These are phyloP conservation scores for Aleiodes testaceus DNA, from an alignment of 2,888 invertebrate species.

Conservation along the genomic window DNA sequence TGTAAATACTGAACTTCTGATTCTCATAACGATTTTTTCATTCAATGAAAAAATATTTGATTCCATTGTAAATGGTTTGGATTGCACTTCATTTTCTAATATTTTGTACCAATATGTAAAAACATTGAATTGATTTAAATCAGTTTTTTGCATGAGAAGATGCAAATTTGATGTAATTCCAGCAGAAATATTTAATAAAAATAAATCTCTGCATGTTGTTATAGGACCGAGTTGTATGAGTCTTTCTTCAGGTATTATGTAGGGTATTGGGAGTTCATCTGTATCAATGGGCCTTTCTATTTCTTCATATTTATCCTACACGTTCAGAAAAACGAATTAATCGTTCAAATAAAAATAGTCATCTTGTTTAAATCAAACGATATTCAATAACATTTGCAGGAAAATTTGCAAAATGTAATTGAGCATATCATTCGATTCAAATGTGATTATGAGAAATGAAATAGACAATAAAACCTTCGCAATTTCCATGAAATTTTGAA, in stretches of 20 bases:
- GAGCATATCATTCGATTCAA: too few relatives aligned
- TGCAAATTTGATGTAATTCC: slow-evolving; percentile 77
- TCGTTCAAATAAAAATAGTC: neutral
- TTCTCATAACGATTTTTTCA: slow-evolving; percentile 75
- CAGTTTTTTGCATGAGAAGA: slow-evolving; percentile 64
- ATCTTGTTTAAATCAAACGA: too few relatives aligned
- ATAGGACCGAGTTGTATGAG: slow-evolving; percentile 69
- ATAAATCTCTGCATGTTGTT: slow-evolving; percentile 67
- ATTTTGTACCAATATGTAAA: slow-evolving; percentile 64
- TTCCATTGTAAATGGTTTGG: slow-evolving; percentile 65
- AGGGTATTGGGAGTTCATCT: slow-evolving; percentile 39
- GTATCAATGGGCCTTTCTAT: slow-evolving; percentile 1
- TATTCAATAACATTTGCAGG: too few relatives aligned
- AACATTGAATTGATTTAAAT: slow-evolving; percentile 45
- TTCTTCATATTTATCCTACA: slow-evolving; percentile 6
- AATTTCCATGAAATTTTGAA: too few relatives aligned
- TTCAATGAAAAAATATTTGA: slow-evolving; percentile 68
- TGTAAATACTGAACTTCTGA: slow-evolving; percentile 71
- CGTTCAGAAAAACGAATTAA: slow-evolving; percentile 21
- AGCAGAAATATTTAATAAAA: slow-evolving; percentile 76
- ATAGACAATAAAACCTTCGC: too few relatives aligned
- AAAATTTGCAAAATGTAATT: too few relatives aligned
- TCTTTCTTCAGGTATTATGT: slow-evolving; percentile 61
- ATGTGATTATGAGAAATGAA: too few relatives aligned
- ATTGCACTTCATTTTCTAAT: slow-evolving; percentile 64